A percentile compares a stretch with the other conserved stretches of the same genome.
These are phyloP conservation scores for Hippocampus barbouri DNA, from an alignment of 2,113 vertebrate species.

Conservation along the genomic window DNA sequence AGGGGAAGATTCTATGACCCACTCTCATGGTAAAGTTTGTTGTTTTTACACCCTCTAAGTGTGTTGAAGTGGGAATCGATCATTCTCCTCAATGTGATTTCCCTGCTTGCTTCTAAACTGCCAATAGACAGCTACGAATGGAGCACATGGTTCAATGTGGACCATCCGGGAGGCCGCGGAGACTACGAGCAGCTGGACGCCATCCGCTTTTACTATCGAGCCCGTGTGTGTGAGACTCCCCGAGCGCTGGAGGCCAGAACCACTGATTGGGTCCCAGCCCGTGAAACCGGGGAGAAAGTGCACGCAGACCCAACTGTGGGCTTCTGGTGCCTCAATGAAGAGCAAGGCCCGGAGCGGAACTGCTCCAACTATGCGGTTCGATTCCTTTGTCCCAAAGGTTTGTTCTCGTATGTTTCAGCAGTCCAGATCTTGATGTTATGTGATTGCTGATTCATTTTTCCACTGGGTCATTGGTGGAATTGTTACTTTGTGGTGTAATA, in stretches of 20 bases:
- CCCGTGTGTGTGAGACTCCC: constrained; percentile 76
- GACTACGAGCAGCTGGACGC: constrained; percentile 85
- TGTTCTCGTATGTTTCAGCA: constrained; percentile 8
- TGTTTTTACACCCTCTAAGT: background rate
- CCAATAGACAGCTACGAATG: constrained; percentile 75
- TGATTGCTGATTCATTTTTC: background rate
- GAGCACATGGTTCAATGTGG: constrained; percentile 88
- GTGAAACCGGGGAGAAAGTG: constrained; percentile 77
- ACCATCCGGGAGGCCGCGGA: constrained; percentile 83
- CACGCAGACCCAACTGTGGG: constrained; percentile 76
- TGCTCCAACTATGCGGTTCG: constrained; percentile 79
- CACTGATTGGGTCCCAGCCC: constrained; percentile 78
- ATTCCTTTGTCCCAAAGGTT: constrained; percentile 84
- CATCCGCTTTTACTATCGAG: constrained; percentile 83
- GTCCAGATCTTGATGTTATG: background rate
- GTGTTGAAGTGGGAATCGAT: background rate
- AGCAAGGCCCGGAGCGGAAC: constrained; percentile 76
- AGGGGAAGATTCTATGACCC: constrained; percentile 31
- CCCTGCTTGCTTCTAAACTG: background rate
- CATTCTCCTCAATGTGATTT: background rate
- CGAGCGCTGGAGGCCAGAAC: constrained; percentile 80
- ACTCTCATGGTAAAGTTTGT: constrained; percentile 49
- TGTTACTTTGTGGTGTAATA: background rate
- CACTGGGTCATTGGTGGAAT: background rate
- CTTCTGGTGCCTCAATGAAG: constrained; percentile 87